Percentiles rank a stretch among this genome's conserved stretches.
Conservation (phyloP, 2,113 vertebrate genomes). For the Arothron firmamentum region DNA sequence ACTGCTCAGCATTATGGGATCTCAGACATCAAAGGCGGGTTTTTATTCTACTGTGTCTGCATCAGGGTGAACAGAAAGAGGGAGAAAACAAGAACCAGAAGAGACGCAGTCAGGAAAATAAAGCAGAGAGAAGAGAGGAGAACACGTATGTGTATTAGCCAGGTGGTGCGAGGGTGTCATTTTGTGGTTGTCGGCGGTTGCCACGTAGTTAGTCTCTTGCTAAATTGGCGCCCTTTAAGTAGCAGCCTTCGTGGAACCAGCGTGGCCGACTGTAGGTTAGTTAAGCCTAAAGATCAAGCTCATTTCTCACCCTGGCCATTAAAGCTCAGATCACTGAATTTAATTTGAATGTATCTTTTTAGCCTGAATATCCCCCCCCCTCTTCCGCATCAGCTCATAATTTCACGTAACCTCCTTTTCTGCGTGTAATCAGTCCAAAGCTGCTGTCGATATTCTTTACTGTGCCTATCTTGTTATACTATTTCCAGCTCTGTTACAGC, state of each 20-base stretch:
- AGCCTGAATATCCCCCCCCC: not conserved
- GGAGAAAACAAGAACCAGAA: constrained; percentile 39
- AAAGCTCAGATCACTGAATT: constrained; percentile 58
- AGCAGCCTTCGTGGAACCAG: constrained; percentile 59
- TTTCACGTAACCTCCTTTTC: not conserved
- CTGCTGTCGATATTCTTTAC: constrained; percentile 22
- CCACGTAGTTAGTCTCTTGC: constrained; percentile 57
- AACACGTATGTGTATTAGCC: constrained; percentile 25
- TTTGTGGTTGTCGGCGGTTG: constrained; percentile 43
- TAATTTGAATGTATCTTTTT: constrained; percentile 40
- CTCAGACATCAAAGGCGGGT: constrained; percentile 73
- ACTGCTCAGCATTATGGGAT: constrained; percentile 73
- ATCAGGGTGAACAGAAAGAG: constrained; percentile 16
- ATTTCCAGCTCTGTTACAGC: constrained; percentile 35
- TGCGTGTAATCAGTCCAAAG: constrained; percentile 22
- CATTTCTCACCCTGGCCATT: constrained; percentile 73
- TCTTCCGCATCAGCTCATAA: constrained; percentile 1
- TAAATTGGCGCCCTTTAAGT: constrained; percentile 68
- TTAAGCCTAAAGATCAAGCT: constrained; percentile 72
- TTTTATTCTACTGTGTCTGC: constrained; percentile 64
- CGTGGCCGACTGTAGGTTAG: constrained; percentile 50
- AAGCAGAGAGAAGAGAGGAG: constrained; percentile 29
- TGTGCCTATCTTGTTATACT: constrained; percentile 29
- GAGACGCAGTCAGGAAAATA: constrained; percentile 53
- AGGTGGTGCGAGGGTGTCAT: constrained; percentile 44